Base-by-base conservation (phyloP, 2,113 vertebrate genomes). In the Eulacestoma nigropectus region DNA sequence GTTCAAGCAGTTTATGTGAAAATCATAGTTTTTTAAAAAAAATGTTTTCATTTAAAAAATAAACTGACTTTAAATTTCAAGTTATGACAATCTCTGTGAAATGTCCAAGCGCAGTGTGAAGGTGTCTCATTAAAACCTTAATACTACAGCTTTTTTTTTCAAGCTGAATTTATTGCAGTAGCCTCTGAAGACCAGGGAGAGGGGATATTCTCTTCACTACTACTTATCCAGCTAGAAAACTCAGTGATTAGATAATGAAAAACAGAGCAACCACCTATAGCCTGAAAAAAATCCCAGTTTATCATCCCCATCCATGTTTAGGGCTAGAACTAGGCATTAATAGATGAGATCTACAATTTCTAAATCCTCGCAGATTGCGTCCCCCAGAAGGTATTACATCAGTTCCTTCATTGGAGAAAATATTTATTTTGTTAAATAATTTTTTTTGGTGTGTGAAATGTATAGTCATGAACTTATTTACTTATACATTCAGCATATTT, bases 81-180 rank as follows among this genome's bases (percentile, higher is more conserved):
- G 30, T 84, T 68, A 79, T 11, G 27, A 59, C 15, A 89, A n/a
- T 76, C 39, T 84, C 75, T 84, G 35, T 64, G 44, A 91, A 93
- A 87, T 35, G 22, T 49, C 25, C 16, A 55, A 81, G 30, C 72
- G 13, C 16, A 68, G 13, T 2, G 4, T 63, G 70, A 81, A 90
- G 50, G 18, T 63, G 33, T 81, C 60, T 87, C 39, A 81, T 94
- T 87, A 84, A 89, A 92, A 90, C 7, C 35, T 86, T 69, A 37
- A 25, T 41, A 73, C 7, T 52, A 47, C 16, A 57, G 18, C 4
- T 16, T 68, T n/a, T 11, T 8, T 67, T 90, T 67, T 93, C 78
- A 83, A 80, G 49, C 63, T 93, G 59, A 95, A 75, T 94, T 79
- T 94, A 70, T 47, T 84, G 30, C 27, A 94, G 49, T 78, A 87